Conservation (phyloP, 2,113 vertebrate species). For the Protomyctophum bolini region DNA sequence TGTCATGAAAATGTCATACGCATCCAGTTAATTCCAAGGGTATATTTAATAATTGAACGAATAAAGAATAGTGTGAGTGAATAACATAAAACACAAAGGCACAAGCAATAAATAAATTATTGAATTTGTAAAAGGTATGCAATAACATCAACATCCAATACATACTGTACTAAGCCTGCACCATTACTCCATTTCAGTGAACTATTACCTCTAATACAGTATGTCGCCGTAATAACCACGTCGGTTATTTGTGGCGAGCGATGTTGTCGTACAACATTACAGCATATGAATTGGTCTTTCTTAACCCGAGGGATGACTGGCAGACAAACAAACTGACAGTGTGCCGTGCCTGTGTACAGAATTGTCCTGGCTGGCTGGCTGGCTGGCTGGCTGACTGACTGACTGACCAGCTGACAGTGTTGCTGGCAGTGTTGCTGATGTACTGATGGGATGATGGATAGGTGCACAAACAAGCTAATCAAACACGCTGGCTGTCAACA, state of each 20-base stretch:
- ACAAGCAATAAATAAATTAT: not conserved
- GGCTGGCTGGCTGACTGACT: not conserved
- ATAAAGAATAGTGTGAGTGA: not conserved
- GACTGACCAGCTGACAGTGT: not conserved
- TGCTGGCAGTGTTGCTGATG: not conserved
- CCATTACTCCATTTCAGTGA: constrained; percentile 37
- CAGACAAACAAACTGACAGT: constrained; percentile 4
- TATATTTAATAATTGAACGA: not conserved
- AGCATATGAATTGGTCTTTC: too few relatives aligned
- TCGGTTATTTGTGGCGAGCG: too few relatives aligned
- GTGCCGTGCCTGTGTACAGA: not conserved
- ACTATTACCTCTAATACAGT: not conserved
- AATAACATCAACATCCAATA: constrained; percentile 17
- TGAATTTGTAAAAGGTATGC: not conserved
- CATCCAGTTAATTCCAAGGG: constrained; percentile 1
- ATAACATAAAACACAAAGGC: not conserved
- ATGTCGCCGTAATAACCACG: too few relatives aligned
- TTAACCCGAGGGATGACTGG: not conserved
- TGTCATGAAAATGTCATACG: not conserved
- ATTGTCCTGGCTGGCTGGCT: not conserved
- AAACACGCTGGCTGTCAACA: constrained; percentile 1
- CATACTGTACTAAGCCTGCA: constrained; percentile 36
- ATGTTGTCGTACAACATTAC: too few relatives aligned
- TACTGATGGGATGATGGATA: not conserved
- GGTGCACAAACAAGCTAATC: not conserved